Percentiles rank a stretch among this genome's conserved stretches.
These are phyloP conservation scores for Pseudomyrmex concolor DNA, from an alignment of 1,140 invertebrate genomes.

Conservation along the genomic window DNA sequence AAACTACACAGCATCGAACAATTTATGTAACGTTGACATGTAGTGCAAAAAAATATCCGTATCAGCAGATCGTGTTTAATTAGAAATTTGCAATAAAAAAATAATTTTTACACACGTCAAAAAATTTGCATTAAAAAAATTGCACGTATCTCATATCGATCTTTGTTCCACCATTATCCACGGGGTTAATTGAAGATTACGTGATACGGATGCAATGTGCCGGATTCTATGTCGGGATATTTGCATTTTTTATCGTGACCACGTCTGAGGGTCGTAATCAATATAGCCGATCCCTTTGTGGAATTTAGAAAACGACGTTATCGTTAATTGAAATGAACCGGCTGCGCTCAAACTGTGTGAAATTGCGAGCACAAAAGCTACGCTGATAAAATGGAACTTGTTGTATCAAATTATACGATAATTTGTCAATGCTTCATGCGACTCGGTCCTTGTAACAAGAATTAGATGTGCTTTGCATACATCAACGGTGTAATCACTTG, in stretches of 20 bases:
- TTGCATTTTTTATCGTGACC: constrained; percentile 51
- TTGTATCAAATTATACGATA: constrained; percentile 8
- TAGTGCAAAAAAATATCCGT: neutral
- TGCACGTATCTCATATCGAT: neutral
- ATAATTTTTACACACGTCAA: neutral
- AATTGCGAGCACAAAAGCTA: constrained; percentile 64
- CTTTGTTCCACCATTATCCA: neutral
- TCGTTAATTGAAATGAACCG: constrained; percentile 74
- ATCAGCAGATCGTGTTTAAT: neutral
- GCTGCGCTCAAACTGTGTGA: constrained; percentile 72
- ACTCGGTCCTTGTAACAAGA: neutral
- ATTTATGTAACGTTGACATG: neutral
- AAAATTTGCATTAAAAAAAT: constrained; percentile 1
- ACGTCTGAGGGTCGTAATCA: constrained; percentile 12
- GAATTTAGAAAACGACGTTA: constrained; percentile 69
- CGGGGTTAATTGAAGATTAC: constrained; percentile 31
- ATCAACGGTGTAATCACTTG: neutral
- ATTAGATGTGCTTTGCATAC: neutral
- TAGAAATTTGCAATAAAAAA: neutral
- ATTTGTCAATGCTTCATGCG: neutral
- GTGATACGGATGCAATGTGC: neutral
- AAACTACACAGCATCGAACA: too few species aligned
- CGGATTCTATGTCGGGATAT: constrained; percentile 1
- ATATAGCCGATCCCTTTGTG: constrained; percentile 67
- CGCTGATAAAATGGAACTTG: constrained; percentile 59